phyloP scores from a whole-genome alignment of 1,140 invertebrate species.

The Bombus waltoni region DNA sequence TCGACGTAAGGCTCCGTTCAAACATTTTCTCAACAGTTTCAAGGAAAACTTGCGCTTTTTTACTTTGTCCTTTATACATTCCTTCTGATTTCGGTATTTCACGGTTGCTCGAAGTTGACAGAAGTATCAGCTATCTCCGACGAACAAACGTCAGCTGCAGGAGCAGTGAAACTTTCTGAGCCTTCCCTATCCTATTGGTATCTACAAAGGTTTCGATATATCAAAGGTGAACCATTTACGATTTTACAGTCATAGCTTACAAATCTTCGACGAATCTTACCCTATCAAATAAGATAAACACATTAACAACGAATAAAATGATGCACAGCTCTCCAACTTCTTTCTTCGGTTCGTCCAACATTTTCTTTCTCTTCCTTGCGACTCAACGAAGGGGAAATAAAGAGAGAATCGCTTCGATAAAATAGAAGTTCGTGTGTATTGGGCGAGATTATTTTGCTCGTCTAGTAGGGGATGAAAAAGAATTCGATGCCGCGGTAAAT shows the following conservation, averaged over 20 bases:
- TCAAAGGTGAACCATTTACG: no score
- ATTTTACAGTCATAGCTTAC: background rate
- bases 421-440: background rate
- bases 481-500: constrained; percentile 13
- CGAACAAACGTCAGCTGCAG: constrained; percentile 25
- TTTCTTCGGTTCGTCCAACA: background rate
- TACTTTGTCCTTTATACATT: background rate
- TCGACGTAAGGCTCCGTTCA: no score
- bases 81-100: background rate
- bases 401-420: background rate
- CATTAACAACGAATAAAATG: constrained; percentile 4
- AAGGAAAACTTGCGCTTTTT: background rate
- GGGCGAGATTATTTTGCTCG: constrained; percentile 5
- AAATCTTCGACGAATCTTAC: background rate
- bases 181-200: background rate
- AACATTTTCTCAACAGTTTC: background rate
- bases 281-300: background rate
- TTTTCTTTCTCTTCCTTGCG: background rate
- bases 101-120: no score
- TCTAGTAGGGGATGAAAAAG: background rate
- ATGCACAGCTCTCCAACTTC: background rate
- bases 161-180: background rate
- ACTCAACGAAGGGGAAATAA: background rate
- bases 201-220: background rate
- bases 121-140: background rate